Base-by-base conservation (phyloP, 1,140 invertebrate species). In the Nasonia vitripennis region DNA sequence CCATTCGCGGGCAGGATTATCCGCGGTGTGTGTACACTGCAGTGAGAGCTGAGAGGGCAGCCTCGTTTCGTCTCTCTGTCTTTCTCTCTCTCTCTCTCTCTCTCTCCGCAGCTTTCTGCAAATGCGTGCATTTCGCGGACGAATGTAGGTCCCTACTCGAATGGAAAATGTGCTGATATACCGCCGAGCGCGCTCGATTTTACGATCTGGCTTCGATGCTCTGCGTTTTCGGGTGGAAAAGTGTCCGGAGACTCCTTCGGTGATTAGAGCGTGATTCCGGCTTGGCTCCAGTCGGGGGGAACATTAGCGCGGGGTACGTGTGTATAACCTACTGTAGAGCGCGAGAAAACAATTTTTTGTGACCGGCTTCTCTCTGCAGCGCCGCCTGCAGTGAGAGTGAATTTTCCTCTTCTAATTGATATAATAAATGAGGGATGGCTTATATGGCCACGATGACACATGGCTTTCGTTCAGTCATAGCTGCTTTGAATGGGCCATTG, bases 1-100 rank as follows among this genome's bases (percentile, higher is more conserved):
- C 83, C 70, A 62, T 20, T 62, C 55, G 55, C 55, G 55, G 1
- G 12, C 51, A 73, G 83, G 83, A 85, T 85, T 85, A 85, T 80
- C 78, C 51, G 51, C 10, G 55, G 75, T 75, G 37, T 75, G 14
- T 23, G n/a, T 45, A 7, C 17, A 20, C 17, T 17, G 10, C 14
- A 62, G 55, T 62, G 55, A 62, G 48, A 78, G 48, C 77, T 7
- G 48, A 62, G 55, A 51, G 77, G 51, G 77, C 77, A 78, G 55
- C 17, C 75, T 71, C 74, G 41, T 51, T 74, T 83, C 68, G 68
- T 17, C 68, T 27, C 9, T 20, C 12, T n/a, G 62, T n/a, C 12
- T 67, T 14, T n/a, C 3, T 31, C 12, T 31, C 70, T 27, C 20
- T 31, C 31, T 27, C 20, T 31, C 14, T 31, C 20, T 41, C n/a